Percentiles rank a stretch among this genome's conserved stretches.
Evolutionary conservation across 2,113 vertebrate genomes (phyloP).

Genomic region (Callopanchax toddi): DNA sequence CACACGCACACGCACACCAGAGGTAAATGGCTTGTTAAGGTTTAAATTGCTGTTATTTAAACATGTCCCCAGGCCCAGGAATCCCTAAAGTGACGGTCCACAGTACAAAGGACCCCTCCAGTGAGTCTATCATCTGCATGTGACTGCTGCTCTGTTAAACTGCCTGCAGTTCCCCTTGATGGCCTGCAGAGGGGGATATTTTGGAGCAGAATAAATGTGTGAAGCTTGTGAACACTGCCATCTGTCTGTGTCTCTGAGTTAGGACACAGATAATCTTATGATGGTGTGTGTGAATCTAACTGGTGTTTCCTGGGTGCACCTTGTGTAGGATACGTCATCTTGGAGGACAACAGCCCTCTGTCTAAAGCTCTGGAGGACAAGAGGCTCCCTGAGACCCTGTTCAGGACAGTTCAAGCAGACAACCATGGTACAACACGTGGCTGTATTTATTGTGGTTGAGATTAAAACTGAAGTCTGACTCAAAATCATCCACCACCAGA

Average conservation of each 20-base stretch:
- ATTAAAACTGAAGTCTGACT: no score
- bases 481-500: no score
- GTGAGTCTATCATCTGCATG: slow-evolving; percentile 72
- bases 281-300: not conserved
- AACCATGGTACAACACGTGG: slow-evolving; percentile 70
- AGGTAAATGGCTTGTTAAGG: slow-evolving; percentile 10
- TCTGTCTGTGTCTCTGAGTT: slow-evolving; percentile 39
- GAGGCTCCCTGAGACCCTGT: slow-evolving; percentile 74
- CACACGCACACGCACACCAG: not conserved
- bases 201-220: not conserved
- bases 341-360: slow-evolving; percentile 81
- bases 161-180: slow-evolving; percentile 21
- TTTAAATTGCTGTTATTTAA: slow-evolving; percentile 26
- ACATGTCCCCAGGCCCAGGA: slow-evolving; percentile 76
- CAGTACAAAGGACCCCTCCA: slow-evolving; percentile 75
- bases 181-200: slow-evolving; percentile 42
- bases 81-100: slow-evolving; percentile 82
- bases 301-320: slow-evolving; percentile 12
- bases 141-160: slow-evolving; percentile 1
- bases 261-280: not conserved
- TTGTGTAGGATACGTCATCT: slow-evolving; percentile 72
- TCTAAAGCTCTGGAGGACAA: slow-evolving; percentile 74
- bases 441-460: not conserved
- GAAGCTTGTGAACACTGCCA: slow-evolving; percentile 44
- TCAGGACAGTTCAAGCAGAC: slow-evolving; percentile 73